Evolutionary conservation across 2,888 invertebrate species (phyloP).

Genomic region (Noctuana brunneofusca): DNA sequence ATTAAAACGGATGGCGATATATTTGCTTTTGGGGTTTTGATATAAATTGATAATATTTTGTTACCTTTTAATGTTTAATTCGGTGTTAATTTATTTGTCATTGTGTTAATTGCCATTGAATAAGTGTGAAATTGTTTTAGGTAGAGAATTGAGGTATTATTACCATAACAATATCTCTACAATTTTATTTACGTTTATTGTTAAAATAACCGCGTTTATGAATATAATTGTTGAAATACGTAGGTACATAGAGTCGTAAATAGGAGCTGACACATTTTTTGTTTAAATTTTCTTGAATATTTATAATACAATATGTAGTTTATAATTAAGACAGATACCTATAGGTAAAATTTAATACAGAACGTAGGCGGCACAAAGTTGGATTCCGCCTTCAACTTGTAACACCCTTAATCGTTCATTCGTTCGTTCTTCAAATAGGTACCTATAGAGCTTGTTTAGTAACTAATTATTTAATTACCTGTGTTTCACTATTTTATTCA

Average conservation of each 20-base stretch:
- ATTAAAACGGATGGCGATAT: slow-evolving; percentile 14
- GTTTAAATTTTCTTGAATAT: no score
- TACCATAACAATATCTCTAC: no score
- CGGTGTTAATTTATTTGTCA: background rate
- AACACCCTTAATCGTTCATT: background rate
- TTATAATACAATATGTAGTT: no score
- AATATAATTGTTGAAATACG: no score
- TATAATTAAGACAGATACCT: no score
- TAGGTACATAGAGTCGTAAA: no score
- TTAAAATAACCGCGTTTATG: no score
- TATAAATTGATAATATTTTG: slow-evolving; percentile 5
- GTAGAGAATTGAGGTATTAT: no score
- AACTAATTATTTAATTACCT: background rate
- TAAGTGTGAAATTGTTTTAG: background rate
- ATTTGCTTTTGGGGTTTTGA: slow-evolving; percentile 15
- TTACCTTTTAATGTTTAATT: slow-evolving; percentile 1
- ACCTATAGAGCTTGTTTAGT: background rate
- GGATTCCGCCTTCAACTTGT: background rate
- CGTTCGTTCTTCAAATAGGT: background rate
- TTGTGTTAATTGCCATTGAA: background rate
- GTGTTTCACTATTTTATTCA: slow-evolving; percentile 5
- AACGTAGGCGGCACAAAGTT: background rate
- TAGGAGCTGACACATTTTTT: no score
- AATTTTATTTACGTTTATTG: no score
- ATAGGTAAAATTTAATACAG: no score